These are phyloP conservation scores for Ridgeia piscesae DNA, from an alignment of 1,140 invertebrate genomes.

Conservation along the genomic window DNA sequence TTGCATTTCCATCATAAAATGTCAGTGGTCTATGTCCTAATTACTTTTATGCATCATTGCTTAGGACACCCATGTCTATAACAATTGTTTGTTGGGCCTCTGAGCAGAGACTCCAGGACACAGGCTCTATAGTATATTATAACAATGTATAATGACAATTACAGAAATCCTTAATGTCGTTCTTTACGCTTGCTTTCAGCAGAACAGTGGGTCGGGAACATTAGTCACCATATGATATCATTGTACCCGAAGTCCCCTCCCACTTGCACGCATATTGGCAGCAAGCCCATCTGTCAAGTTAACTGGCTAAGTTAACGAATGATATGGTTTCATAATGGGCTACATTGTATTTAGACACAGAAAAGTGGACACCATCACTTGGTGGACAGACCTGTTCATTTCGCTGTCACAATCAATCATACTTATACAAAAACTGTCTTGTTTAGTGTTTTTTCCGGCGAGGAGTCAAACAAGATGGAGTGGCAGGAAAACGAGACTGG, in stretches of 20 bases:
- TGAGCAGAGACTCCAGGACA: too few relatives aligned
- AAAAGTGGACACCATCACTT: constrained; percentile 1
- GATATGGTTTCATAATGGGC: neutral
- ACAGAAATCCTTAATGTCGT: neutral
- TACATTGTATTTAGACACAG: neutral
- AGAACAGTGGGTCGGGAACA: neutral
- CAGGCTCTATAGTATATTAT: neutral
- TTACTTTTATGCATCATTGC: too few relatives aligned
- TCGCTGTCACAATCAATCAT: neutral
- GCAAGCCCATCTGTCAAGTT: neutral
- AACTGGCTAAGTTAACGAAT: neutral
- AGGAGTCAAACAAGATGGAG: neutral
- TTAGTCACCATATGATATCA: neutral
- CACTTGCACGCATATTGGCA: neutral
- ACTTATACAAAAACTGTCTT: neutral
- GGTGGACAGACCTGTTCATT: neutral
- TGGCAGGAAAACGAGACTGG: neutral
- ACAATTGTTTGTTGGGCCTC: too few relatives aligned
- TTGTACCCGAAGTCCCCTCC: neutral
- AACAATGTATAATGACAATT: neutral
- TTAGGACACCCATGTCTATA: too few relatives aligned
- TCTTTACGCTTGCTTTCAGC: neutral
- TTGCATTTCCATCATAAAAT: too few relatives aligned
- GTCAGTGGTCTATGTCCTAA: too few relatives aligned
- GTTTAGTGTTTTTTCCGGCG: neutral